Percentiles rank a stretch among this genome's conserved stretches.
Evolutionary conservation across 2,113 vertebrate genomes (phyloP).

Genomic region (Myxocyprinus asiaticus): DNA sequence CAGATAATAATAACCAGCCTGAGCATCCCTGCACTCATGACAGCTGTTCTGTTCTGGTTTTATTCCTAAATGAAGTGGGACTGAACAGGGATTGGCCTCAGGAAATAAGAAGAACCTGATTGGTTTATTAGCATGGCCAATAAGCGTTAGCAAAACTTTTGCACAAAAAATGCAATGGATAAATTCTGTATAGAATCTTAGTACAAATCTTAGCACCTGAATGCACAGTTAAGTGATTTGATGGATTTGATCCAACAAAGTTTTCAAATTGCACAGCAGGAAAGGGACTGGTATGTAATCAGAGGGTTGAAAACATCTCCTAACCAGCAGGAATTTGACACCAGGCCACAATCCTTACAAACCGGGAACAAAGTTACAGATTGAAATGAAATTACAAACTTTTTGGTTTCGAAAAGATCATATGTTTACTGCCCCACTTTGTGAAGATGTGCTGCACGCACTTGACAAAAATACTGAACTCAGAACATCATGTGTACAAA

Average conservation of each 20-base stretch:
- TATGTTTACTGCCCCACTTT: background rate
- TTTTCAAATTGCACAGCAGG: constrained; percentile 5
- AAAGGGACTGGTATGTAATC: background rate
- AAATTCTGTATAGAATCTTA: background rate
- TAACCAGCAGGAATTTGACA: constrained; percentile 31
- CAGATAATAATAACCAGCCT: background rate
- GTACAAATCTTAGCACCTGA: background rate
- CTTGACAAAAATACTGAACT: background rate
- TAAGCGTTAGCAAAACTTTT: no score
- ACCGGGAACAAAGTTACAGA: no score
- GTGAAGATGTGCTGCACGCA: background rate
- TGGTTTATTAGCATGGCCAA: background rate
- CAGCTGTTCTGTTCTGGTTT: no score
- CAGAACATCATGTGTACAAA: constrained; percentile 7
- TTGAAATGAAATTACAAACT: background rate
- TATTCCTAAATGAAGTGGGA: no score
- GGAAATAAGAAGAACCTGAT: background rate
- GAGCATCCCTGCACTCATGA: background rate
- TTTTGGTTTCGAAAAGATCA: background rate
- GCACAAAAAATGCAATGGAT: background rate
- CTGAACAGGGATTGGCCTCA: background rate
- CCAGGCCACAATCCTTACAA: background rate
- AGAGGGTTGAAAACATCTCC: constrained; percentile 12
- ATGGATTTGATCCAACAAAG: background rate
- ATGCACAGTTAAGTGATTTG: background rate